These are phyloP conservation scores for Trissoscelio sp. DNA, from an alignment of 2,888 invertebrate genomes.

Conservation along the genomic window DNA sequence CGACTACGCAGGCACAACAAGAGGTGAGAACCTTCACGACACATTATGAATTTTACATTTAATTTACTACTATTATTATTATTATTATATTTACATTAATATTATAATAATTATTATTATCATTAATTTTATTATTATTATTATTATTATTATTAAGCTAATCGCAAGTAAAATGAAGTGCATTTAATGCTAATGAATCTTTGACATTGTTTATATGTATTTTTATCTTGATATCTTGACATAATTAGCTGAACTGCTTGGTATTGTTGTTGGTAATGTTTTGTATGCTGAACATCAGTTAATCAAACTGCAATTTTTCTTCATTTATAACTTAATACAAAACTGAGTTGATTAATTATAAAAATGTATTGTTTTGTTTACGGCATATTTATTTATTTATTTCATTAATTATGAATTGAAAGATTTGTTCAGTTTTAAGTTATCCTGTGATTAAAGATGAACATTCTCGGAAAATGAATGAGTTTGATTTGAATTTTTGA, in stretches of 20 bases:
- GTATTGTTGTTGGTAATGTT: slow-evolving; percentile 51
- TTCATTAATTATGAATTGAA: no score
- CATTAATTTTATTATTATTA: slow-evolving; percentile 5
- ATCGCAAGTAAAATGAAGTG: slow-evolving; percentile 35
- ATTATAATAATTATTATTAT: no score
- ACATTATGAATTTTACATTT: no score
- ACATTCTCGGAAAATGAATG: no score
- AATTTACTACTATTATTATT: no score
- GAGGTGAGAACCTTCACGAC: slow-evolving; percentile 82
- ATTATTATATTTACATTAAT: no score
- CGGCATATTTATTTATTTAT: not conserved
- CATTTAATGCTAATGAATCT: slow-evolving; percentile 42
- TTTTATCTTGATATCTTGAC: slow-evolving; percentile 33
- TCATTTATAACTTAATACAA: not conserved
- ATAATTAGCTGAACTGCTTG: slow-evolving; percentile 60
- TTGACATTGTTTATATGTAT: slow-evolving; percentile 41
- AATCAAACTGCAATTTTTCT: not conserved
- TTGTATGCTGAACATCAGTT: slow-evolving; percentile 28
- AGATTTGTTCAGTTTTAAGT: slow-evolving; percentile 9
- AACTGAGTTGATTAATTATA: not conserved
- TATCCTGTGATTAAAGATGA: slow-evolving; percentile 65
- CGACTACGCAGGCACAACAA: slow-evolving; percentile 83
- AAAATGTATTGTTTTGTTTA: slow-evolving; percentile 1
- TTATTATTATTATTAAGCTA: slow-evolving; percentile 26
- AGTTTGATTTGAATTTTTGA: no score